Evolutionary conservation across 1,140 invertebrate species (phyloP).

Genomic region (Cotesia typhae): DNA sequence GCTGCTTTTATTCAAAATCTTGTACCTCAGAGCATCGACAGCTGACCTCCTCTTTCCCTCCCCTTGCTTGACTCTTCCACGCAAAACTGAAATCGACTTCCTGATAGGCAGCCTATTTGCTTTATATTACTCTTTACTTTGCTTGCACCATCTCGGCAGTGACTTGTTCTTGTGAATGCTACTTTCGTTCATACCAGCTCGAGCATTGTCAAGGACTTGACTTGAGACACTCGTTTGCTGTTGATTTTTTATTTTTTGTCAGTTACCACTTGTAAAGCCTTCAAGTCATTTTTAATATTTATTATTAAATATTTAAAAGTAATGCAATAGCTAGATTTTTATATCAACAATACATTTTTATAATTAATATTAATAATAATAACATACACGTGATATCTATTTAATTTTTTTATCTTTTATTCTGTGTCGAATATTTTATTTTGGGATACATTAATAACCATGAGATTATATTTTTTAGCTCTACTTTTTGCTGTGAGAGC

Average conservation of each 20-base stretch:
- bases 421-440: no score
- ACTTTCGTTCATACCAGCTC: slow-evolving; percentile 19
- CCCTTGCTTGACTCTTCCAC: background rate
- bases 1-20: slow-evolving; percentile 38
- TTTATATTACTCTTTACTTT: no score
- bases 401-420: no score
- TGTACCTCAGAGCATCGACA: slow-evolving; percentile 7
- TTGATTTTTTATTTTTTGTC: slow-evolving; percentile 10
- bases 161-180: slow-evolving; percentile 14
- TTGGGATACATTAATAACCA: no score
- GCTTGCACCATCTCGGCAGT: slow-evolving; percentile 15
- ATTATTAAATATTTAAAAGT: background rate
- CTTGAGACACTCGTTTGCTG: slow-evolving; percentile 4
- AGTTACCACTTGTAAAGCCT: background rate
- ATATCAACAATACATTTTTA: no score
- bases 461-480: no score
- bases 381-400: no score
- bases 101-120: background rate
- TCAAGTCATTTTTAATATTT: slow-evolving; percentile 2
- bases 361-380: no score
- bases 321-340: background rate
- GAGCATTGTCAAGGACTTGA: slow-evolving; percentile 25
- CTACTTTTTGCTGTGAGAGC: no score
- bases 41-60: slow-evolving; percentile 10
- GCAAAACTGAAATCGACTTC: background rate